A percentile compares a stretch with the other conserved stretches of the same genome.
These are phyloP conservation scores for Piprites chloris DNA, from an alignment of 2,113 vertebrate species.

Conservation along the genomic window DNA sequence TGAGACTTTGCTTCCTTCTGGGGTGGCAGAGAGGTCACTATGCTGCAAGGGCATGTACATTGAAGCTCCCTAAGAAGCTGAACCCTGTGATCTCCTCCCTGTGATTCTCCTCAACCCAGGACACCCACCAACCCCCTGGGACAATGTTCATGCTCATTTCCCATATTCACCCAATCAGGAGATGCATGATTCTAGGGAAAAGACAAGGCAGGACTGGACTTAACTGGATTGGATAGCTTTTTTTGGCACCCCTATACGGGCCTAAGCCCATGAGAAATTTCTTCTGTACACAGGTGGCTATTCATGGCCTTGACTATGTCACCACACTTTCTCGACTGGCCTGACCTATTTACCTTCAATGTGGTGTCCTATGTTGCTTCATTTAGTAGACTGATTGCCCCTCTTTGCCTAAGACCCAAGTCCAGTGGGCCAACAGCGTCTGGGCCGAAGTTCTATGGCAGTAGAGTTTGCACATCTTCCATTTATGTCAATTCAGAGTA, in stretches of 20 bases:
- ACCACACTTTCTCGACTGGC: neutral
- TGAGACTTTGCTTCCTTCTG: neutral
- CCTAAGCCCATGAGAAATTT: neutral
- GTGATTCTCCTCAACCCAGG: rapidly evolving
- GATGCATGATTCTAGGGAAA: neutral
- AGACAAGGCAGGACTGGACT: neutral
- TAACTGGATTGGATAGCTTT: neutral
- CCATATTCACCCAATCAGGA: neutral
- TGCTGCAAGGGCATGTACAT: neutral
- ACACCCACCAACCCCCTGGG: neutral
- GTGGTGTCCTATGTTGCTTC: rapidly evolving
- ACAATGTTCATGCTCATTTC: neutral
- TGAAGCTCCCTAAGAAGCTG: neutral
- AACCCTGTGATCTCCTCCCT: neutral
- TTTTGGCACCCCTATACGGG: neutral
- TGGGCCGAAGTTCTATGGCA: neutral
- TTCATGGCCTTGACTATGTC: neutral
- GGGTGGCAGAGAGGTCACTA: neutral
- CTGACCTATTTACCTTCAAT: neutral
- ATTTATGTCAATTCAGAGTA: neutral
- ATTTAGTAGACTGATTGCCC: neutral
- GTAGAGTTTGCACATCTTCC: neutral
- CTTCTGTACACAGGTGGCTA: rapidly evolving
- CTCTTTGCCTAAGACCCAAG: neutral
- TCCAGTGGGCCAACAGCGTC: neutral